These are phyloP conservation scores for Epinephelus lanceolatus DNA, from an alignment of 2,113 vertebrate species.

Conservation along the genomic window DNA sequence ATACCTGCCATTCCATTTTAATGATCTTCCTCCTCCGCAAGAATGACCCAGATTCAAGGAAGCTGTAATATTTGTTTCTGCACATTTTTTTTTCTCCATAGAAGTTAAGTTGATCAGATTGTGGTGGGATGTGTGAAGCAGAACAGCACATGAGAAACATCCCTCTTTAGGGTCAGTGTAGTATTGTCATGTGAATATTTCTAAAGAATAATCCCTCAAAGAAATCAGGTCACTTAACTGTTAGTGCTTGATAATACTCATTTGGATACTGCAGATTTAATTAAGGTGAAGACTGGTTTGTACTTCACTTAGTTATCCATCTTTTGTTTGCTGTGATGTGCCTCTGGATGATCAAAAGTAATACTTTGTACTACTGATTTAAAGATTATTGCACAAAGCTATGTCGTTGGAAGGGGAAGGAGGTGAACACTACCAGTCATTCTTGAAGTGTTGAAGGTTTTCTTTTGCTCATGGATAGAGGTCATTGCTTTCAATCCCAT, in stretches of 20 bases:
- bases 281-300: constrained; percentile 41
- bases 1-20: constrained; percentile 55
- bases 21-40: constrained; percentile 40
- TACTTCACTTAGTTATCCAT: constrained; percentile 4
- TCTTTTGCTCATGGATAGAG: constrained; percentile 23
- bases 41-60: constrained; percentile 44
- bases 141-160: constrained; percentile 13
- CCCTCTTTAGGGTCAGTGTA: neutral
- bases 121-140: neutral
- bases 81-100: neutral
- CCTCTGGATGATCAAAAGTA: neutral
- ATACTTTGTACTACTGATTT: neutral
- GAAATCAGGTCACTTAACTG: constrained; percentile 41
- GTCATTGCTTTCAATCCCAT: constrained; percentile 23
- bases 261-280: constrained; percentile 57
- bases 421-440: neutral
- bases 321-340: constrained; percentile 14
- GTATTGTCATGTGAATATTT: constrained; percentile 59
- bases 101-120: constrained; percentile 17
- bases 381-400: neutral
- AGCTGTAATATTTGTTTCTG: constrained; percentile 39
- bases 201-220: constrained; percentile 42
- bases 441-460: neutral
- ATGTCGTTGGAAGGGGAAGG: neutral
- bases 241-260: constrained; percentile 58